phyloP scores from a whole-genome alignment of 2,797 vertebrate genomes.

The Chrysolophus pictus region DNA sequence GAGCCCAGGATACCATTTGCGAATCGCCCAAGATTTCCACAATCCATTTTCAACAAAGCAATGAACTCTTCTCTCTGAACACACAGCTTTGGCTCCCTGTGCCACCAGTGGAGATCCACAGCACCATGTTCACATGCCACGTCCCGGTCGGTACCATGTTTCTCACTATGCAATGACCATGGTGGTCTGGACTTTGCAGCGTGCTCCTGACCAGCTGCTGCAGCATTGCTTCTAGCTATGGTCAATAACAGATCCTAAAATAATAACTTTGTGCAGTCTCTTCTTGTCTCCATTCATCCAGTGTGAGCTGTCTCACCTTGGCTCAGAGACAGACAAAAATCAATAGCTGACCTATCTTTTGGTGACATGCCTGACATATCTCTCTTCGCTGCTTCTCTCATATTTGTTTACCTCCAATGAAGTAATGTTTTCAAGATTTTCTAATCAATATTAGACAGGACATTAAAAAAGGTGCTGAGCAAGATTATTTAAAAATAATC shows the following conservation, averaged over 20 bases:
- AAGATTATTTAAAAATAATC: slow-evolving; percentile 34
- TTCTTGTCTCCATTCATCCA: not conserved
- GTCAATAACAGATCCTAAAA: not conserved
- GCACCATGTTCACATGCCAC: not conserved
- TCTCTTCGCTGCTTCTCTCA: not conserved
- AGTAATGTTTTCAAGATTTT: slow-evolving; percentile 48
- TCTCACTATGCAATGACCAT: not conserved
- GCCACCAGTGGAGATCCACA: not conserved
- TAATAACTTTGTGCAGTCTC: not conserved
- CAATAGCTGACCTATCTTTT: slow-evolving; percentile 2
- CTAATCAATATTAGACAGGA: slow-evolving; percentile 38
- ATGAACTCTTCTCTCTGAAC: not conserved
- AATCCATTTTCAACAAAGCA: too few relatives aligned
- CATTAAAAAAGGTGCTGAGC: slow-evolving; percentile 43
- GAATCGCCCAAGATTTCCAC: not conserved
- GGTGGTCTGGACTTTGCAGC: accelerated
- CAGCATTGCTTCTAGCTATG: not conserved
- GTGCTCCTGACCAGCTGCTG: not conserved
- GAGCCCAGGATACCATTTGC: too few relatives aligned
- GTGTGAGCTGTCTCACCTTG: slow-evolving; percentile 9
- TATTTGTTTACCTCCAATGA: slow-evolving; percentile 42
- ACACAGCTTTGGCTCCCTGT: not conserved
- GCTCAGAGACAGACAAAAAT: slow-evolving; percentile 43
- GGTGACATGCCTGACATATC: not conserved
- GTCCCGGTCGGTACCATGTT: not conserved